A percentile compares a stretch with the other conserved stretches of the same genome.
phyloP scores from a whole-genome alignment of 2,797 vertebrate genomes.

The Manis pentadactyla region DNA sequence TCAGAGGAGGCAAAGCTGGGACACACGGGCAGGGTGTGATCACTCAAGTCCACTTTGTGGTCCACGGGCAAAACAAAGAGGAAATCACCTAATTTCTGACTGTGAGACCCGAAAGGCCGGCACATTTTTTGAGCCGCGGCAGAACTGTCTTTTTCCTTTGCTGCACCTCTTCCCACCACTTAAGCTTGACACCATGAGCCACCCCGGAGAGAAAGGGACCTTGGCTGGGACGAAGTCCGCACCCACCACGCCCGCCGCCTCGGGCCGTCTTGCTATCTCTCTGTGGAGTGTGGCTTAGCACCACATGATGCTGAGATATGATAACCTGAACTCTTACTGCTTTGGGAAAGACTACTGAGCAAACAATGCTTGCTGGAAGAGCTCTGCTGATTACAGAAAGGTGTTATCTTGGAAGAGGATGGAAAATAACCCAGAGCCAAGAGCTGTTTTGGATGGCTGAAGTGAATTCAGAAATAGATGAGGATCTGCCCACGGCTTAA shows the following conservation, averaged over 20 bases:
- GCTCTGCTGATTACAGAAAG: constrained; percentile 36
- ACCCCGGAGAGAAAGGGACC: constrained; percentile 28
- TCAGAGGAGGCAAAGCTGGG: constrained; percentile 29
- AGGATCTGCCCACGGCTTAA: constrained; percentile 31
- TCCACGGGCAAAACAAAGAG: constrained; percentile 40
- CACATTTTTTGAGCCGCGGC: background rate
- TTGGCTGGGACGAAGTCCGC: constrained; percentile 57
- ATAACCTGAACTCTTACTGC: constrained; percentile 57
- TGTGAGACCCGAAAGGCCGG: background rate
- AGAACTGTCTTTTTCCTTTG: constrained; percentile 12
- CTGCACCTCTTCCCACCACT: background rate
- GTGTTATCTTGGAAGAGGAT: background rate
- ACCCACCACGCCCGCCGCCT: background rate
- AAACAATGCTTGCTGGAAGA: constrained; percentile 41
- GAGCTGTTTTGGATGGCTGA: constrained; percentile 58
- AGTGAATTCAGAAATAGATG: constrained; percentile 3
- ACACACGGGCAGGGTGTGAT: background rate
- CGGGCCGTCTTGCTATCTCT: constrained; percentile 28
- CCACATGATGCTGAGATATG: constrained; percentile 62
- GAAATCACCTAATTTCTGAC: constrained; percentile 31
- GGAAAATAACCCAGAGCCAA: constrained; percentile 61
- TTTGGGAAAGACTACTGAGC: constrained; percentile 14
- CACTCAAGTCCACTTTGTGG: background rate
- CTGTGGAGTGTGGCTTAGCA: constrained; percentile 55
- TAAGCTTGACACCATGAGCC: background rate